Evolutionary conservation across 2,888 invertebrate genomes (phyloP), one percentile per base, ranked within the genome.

Genomic region (Diplolepis rosae): DNA sequence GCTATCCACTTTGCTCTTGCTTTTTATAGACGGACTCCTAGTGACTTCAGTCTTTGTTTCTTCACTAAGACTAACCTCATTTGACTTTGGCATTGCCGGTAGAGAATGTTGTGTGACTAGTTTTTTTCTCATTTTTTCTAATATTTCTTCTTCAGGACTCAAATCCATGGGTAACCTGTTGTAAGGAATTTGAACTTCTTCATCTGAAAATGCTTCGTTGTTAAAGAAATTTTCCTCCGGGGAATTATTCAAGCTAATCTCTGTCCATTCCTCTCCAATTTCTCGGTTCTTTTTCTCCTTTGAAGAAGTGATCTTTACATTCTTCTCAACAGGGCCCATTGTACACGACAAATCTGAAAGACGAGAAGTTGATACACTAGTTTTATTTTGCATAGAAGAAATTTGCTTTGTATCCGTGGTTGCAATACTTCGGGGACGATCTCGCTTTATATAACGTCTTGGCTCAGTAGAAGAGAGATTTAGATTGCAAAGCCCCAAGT

Each of bases 241-340:
- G 22, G 93, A 93, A 84, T 92, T 92, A 74, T 93, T 93, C 81
- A 94, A 88, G 86, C 93, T 93, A 69, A 94, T 93, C 87, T 94
- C 94, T 0, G 93, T 94, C 94, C 94, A 94, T 71, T 93, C 93
- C 79, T 93, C 93, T 1, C 90, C 90, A 66, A 90, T 89, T 56
- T 87, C 84, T n/a, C 75, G 73, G 24, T 79, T 77, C 18, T 75
- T 70, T 4, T 78, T 76, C 45, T 72, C 56, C 11, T 73, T 75
- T 0, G 84, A 83, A 6, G 80, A 78, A 67, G 82, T 77, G 32
- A 85, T 82, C 65, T 81, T 83, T 0, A 83, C 80, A 73, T 78
- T 84, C 67, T 82, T 82, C 67, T 84, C 83, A 32, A 77, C 67
- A 1, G 84, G 81, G 2, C 82, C 81, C 32, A 79, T 50, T 32